Percentiles rank a stretch among this genome's conserved stretches.
Evolutionary conservation across 2,888 invertebrate genomes (phyloP).

Genomic region (Mythimna albipuncta): DNA sequence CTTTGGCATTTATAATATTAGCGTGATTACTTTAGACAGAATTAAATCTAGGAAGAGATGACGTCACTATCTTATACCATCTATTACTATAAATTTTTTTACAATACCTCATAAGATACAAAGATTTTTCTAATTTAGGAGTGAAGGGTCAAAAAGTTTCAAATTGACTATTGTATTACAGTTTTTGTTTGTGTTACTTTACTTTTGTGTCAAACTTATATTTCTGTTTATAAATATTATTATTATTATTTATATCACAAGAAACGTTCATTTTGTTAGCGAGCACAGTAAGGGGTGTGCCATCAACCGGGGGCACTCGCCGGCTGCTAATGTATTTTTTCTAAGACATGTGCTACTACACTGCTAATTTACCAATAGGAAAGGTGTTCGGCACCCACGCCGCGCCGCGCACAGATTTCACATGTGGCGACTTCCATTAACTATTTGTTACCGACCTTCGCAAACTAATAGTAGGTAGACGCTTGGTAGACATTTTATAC

Average conservation of each 20-base stretch:
- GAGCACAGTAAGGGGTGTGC: conserved; percentile 53
- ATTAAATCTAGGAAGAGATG: background rate
- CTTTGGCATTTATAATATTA: background rate
- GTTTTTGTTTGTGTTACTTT: no score
- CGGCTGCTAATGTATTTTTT: conserved; percentile 89
- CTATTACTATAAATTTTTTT: background rate
- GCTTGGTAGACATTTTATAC: background rate
- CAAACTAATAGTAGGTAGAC: conserved; percentile 23
- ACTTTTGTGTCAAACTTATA: no score
- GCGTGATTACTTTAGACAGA: background rate
- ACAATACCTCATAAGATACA: no score
- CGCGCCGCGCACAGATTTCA: conserved; percentile 59
- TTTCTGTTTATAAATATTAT: no score
- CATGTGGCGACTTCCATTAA: conserved; percentile 61
- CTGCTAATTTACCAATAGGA: conserved; percentile 84
- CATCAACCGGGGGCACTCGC: conserved; percentile 79
- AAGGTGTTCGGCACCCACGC: conserved; percentile 66
- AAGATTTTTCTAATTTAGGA: no score
- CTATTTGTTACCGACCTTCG: conserved; percentile 53
- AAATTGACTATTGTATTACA: no score
- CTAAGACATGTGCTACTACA: conserved; percentile 84
- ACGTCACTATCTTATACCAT: background rate
- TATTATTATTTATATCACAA: no score
- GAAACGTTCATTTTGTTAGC: conserved; percentile 2
- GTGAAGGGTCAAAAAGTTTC: no score